Conservation (phyloP, 2,888 invertebrate genomes). For the Belgica antarctica region DNA sequence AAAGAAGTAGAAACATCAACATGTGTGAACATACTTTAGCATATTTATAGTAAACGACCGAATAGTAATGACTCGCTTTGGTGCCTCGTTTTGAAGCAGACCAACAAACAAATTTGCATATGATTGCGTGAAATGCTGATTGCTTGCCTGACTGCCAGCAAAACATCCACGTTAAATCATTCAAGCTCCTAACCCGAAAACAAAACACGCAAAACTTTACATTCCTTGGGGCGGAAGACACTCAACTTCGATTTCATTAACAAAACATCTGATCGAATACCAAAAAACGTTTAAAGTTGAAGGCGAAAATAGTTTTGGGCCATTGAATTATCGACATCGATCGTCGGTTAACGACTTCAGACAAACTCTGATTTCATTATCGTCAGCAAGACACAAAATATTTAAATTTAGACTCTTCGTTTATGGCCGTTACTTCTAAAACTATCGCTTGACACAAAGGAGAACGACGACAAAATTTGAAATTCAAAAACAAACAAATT, state of each 20-base stretch:
- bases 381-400: neutral
- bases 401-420: neutral
- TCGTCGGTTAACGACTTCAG: neutral
- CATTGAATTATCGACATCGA: neutral
- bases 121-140: conserved; percentile 1
- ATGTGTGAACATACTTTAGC: neutral
- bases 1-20: neutral
- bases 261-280: conserved; percentile 6
- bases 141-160: neutral
- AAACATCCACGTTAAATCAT: too few species aligned
- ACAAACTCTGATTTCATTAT: neutral
- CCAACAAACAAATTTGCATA: neutral
- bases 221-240: too few species aligned
- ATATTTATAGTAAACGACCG: neutral
- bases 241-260: neutral
- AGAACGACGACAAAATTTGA: too few species aligned
- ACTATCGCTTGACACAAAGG: too few species aligned
- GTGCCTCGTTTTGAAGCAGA: neutral
- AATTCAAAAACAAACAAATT: too few species aligned
- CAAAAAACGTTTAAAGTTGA: conserved; percentile 3
- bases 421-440: neutral
- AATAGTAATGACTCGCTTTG: neutral
- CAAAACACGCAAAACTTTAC: too few species aligned
- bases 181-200: too few species aligned
- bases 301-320: neutral